Conservation (phyloP, 2,113 vertebrate genomes). For the Shinisaurus crocodilurus region DNA sequence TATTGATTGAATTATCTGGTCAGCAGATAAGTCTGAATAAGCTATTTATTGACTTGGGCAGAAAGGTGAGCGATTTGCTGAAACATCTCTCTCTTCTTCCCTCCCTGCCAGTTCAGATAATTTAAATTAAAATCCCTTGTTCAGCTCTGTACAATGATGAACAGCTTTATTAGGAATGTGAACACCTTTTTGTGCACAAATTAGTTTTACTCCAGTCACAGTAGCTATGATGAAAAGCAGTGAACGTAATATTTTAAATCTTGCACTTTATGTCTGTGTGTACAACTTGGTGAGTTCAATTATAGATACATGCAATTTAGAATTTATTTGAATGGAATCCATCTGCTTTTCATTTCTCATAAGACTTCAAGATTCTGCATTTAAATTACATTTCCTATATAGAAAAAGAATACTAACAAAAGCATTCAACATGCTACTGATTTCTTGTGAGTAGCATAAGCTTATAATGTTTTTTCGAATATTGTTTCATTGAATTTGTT, state of each 20-base stretch:
- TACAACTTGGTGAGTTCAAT: not conserved
- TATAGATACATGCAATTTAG: not conserved
- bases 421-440: not conserved
- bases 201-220: slow-evolving; percentile 5
- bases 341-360: not conserved
- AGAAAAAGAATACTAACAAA: not conserved
- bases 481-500: not conserved
- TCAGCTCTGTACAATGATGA: slow-evolving; percentile 35
- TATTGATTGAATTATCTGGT: slow-evolving; percentile 63
- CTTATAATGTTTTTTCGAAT: not conserved
- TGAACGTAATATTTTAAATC: not conserved
- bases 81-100: not conserved
- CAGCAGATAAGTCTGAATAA: slow-evolving; percentile 47
- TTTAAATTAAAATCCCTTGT: slow-evolving; percentile 37
- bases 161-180: slow-evolving; percentile 23
- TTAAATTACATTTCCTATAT: not conserved
- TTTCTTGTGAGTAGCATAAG: not conserved
- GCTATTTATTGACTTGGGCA: slow-evolving; percentile 40
- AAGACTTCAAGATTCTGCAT: not conserved
- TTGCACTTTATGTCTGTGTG: not conserved
- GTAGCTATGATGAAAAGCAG: not conserved
- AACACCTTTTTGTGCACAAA: slow-evolving; percentile 33
- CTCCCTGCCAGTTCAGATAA: slow-evolving; percentile 21
- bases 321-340: not conserved
- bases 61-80: slow-evolving; percentile 51